Evolutionary conservation across 2,888 invertebrate species (phyloP), one percentile per base, ranked within the genome.

Genomic region (Drosophila eohydei): DNA sequence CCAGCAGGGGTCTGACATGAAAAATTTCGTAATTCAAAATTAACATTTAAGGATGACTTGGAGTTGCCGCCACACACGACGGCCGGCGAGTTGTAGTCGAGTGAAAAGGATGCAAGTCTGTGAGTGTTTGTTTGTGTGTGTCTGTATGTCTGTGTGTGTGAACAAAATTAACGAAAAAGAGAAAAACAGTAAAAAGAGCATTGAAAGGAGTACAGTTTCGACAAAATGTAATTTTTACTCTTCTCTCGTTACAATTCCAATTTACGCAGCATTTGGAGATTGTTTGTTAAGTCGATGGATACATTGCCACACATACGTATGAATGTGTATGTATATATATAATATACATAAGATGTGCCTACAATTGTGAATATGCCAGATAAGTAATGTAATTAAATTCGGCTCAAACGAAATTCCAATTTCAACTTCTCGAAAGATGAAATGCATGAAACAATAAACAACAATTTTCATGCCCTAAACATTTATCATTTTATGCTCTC

Each of bases 1-100:
- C 68, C 68, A 71, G 65, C 72, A 66, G 63, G 62, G 65, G 74
- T 71, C 81, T 80, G 80, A 87, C 90, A 83, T 83, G 86, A 63
- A 73, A 86, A 84, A 81, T 75, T 89, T 86, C 87, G 90, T 88
- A 88, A 86, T 88, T 88, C 89, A 90, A 88, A 88, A 88, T 88
- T 88, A 88, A 88, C 89, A 88, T 90, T 88, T 86, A 83, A 88
- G 87, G 86, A 85, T 78, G 88, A 85, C 89, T 86, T 86, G 86
- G 89, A 85, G 88, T 72, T 77, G 88, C 88, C 73, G 68, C 71
- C 75, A 60, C 67, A 64, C 54, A 51, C 63, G 68, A 62, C 60
- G 71, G 66, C 73, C 55, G 36, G 59, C 60, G 68, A 52, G 56
- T 68, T 57, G 67, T 67, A 71, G 48, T 61, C 71, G 72, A 56